Conservation (phyloP, 2,797 vertebrate genomes). For the Threskiornis aethiopicus region DNA sequence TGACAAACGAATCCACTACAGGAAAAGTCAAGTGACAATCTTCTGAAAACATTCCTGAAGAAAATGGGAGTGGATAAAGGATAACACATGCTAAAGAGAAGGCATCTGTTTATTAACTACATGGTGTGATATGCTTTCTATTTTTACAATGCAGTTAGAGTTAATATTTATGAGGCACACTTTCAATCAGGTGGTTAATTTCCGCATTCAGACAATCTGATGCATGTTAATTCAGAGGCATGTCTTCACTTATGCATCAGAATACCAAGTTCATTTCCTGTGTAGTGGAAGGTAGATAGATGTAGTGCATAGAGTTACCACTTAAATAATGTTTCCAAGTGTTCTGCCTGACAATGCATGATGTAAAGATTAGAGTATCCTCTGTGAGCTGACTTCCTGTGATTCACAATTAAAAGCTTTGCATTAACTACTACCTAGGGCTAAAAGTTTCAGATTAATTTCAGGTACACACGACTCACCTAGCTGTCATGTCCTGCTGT, state of each 20-base stretch:
- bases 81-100: neutral
- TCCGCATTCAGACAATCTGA: slow-evolving; percentile 17
- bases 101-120: slow-evolving; percentile 2
- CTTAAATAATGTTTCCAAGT: neutral
- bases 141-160: slow-evolving; percentile 3
- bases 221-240: slow-evolving; percentile 1
- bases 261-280: slow-evolving; percentile 15
- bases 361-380: neutral
- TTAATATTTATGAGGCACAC: slow-evolving; percentile 39
- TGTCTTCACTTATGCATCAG: neutral
- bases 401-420: neutral
- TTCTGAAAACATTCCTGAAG: neutral
- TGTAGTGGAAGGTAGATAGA: neutral
- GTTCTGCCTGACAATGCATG: neutral
- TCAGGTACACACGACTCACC: neutral
- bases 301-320: neutral
- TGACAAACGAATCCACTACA: neutral
- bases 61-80: neutral
- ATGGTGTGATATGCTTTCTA: neutral
- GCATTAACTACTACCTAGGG: neutral
- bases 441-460: neutral
- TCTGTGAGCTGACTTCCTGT: neutral
- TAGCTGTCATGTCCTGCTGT: neutral
- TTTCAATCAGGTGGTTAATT: slow-evolving; percentile 49
- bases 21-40: neutral